Base-by-base conservation (phyloP, 92 coral and sea anemone species). In the Nematostella vectensis region DNA sequence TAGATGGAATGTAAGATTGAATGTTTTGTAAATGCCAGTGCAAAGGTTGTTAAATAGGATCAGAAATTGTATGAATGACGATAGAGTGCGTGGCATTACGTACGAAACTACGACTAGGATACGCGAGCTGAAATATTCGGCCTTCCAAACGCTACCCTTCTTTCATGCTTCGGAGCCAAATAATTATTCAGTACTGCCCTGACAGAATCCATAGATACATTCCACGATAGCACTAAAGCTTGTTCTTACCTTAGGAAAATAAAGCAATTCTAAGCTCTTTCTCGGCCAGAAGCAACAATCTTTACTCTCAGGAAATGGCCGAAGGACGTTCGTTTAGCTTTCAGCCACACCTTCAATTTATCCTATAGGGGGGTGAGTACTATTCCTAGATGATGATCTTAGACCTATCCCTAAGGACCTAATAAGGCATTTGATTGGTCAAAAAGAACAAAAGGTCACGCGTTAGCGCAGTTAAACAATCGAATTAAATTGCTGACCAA, bases 301-400 rank as follows among this genome's bases (percentile, higher is more conserved):
- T 63, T 77, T 45, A 70, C 58, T 54, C 40, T 76, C 80, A 80
- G 95, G 88, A 85, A 85, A 80, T 80, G 83, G 94, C 88, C 81
- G 95, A 75, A 82, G 62, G 29, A 71, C 58, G 88, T 75, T 85
- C 81, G 76, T 68, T 48, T 21, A 68, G 83, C 71, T 74, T 62
- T 63, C 82, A 76, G 88, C 95, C 95, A 85, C 95, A 85, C 95
- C 95, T 85, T 76, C 81, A 85, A 85, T 85, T 75, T 85, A 85
- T 75, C 83, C 83, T 85, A 85, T 85, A 80, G 95, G 95, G 95
- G 94, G 88, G 81, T 75, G 63, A 48, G 45, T 16, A 12, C 60
- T 85, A 85, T 85, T 85, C 77, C 60, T 12, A 57, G 78, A 51
- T 57, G 77, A 81, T 85, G 83, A 75, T 79, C 63, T 70, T 74